Conservation (phyloP, 2,888 invertebrate genomes). For the Sarcophaga rosellei region DNA sequence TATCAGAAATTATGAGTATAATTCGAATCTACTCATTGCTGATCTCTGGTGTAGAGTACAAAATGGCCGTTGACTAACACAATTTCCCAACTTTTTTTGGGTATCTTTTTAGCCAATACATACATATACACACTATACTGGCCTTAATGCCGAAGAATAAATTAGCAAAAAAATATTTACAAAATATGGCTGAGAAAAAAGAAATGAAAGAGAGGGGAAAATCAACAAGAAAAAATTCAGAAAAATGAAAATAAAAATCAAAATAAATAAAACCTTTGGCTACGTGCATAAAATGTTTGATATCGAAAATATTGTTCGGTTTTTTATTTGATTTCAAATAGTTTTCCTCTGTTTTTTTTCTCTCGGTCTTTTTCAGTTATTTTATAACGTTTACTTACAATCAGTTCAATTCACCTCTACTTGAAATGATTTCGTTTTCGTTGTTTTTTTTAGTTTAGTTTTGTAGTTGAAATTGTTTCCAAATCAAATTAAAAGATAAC, state of each 20-base stretch:
- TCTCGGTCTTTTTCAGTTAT: not conserved
- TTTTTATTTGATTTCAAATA: not conserved
- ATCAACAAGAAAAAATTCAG: not conserved
- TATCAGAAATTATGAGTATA: too few species aligned
- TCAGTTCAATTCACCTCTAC: conserved; percentile 45
- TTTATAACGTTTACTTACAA: conserved; percentile 18
- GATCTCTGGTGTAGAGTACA: too few species aligned
- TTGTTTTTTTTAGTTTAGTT: not conserved
- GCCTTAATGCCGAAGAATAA: conserved; percentile 42
- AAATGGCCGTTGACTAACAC: not conserved
- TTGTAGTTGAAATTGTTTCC: conserved; percentile 56
- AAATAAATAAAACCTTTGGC: conserved; percentile 53
- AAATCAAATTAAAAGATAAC: conserved; percentile 70
- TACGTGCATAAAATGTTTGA: conserved; percentile 62
- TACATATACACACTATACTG: conserved; percentile 17
- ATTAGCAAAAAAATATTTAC: conserved; percentile 29
- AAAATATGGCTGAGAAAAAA: not conserved
- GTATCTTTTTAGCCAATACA: not conserved
- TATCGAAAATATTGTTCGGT: conserved; percentile 27
- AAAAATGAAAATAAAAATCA: conserved; percentile 11
- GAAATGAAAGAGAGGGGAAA: not conserved
- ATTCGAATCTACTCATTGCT: too few species aligned
- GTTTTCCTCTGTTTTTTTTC: not conserved
- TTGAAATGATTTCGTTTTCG: conserved; percentile 18
- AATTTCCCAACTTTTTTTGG: conserved; percentile 16